These are phyloP conservation scores for Lingula anatina DNA, from an alignment of 2,888 invertebrate species.

Conservation along the genomic window DNA sequence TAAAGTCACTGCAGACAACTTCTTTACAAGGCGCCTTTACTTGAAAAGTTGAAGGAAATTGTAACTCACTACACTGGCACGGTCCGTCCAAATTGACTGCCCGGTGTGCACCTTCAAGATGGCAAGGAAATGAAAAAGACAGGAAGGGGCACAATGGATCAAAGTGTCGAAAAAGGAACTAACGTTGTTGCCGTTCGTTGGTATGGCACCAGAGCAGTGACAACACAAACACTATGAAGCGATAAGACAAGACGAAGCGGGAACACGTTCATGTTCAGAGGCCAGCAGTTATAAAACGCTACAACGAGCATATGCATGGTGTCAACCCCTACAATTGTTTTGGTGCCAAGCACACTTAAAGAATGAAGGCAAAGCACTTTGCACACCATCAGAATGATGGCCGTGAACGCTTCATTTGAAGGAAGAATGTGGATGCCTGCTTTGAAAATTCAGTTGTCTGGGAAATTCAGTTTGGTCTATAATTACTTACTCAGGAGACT, in stretches of 20 bases:
- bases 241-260: slow-evolving; percentile 4
- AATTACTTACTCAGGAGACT: too few relatives aligned
- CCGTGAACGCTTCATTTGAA: slow-evolving; percentile 7
- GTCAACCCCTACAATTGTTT: slow-evolving; percentile 3
- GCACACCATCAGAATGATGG: slow-evolving; percentile 3
- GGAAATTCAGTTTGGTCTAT: too few relatives aligned
- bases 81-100: slow-evolving; percentile 2
- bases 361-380: slow-evolving; percentile 1
- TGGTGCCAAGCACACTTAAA: slow-evolving; percentile 1
- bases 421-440: too few relatives aligned
- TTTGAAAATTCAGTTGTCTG: too few relatives aligned
- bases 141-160: slow-evolving; percentile 2
- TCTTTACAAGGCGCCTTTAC: slow-evolving; percentile 7
- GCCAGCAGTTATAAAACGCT: slow-evolving; percentile 8
- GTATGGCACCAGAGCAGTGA: slow-evolving; percentile 3
- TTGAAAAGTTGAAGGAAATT: slow-evolving; percentile 5
- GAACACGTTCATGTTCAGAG: background rate
- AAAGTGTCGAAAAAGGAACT: background rate
- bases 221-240: slow-evolving; percentile 2
- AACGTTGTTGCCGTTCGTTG: slow-evolving; percentile 1
- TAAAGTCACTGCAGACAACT: slow-evolving; percentile 14
- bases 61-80: slow-evolving; percentile 10
- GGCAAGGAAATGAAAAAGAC: background rate
- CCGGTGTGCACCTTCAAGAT: background rate
- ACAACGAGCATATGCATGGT: slow-evolving; percentile 8